Evolutionary conservation across 2,113 vertebrate species (phyloP).

Genomic region (Ictalurus furcatus): DNA sequence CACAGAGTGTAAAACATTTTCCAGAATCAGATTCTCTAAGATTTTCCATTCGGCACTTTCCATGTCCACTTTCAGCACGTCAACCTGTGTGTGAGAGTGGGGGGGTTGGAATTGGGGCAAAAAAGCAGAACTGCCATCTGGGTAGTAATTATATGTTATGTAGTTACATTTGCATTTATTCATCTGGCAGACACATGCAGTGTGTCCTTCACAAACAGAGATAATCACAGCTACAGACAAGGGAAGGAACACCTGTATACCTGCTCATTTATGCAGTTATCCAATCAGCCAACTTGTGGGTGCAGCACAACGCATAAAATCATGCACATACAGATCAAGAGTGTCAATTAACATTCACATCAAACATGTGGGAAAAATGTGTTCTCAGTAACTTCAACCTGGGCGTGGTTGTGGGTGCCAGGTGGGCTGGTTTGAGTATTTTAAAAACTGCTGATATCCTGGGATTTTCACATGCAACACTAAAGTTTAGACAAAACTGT

Average conservation of each 20-base stretch:
- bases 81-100: conserved; percentile 73
- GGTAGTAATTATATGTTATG: not conserved
- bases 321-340: not conserved
- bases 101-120: not conserved
- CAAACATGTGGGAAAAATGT: not conserved
- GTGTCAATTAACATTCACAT: not conserved
- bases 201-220: not conserved
- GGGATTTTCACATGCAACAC: not conserved
- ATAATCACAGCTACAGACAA: not conserved
- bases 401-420: not conserved
- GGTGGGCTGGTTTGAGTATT: not conserved
- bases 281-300: no score
- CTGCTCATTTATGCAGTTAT: not conserved
- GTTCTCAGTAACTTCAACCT: not conserved
- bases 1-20: conserved; percentile 84
- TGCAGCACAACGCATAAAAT: not conserved
- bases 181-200: not conserved
- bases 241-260: not conserved
- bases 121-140: not conserved
- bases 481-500: not conserved
- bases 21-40: conserved; percentile 90
- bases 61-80: conserved; percentile 90
- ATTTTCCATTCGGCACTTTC: conserved; percentile 98
- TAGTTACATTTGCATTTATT: not conserved
- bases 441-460: not conserved